Base-by-base conservation (phyloP, 2,888 invertebrate species). In the Cerceris rybyensis region DNA sequence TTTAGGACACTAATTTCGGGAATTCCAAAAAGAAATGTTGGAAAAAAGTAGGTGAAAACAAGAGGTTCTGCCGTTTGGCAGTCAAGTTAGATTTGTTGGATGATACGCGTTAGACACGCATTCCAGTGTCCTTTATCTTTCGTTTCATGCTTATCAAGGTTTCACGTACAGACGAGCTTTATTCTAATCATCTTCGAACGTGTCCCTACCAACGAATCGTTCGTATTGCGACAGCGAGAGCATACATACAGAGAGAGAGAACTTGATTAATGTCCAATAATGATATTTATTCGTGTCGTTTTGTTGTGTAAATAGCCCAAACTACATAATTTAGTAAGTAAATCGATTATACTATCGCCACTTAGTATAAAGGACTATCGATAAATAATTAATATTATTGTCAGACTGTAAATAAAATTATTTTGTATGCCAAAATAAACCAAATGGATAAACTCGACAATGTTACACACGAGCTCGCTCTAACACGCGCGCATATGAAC, bases 391-490 rank as follows among this genome's bases (percentile, higher is more conserved):
- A 86, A 85, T 87, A 88, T 87, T 87, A 88, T 87, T 85, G 85
- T 90, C 90, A 88, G 86, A 88, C 90, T 91, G 91, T 91, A 91
- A 87, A 91, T 91, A 91, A 91, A 88, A 91, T 91, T 91, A 91
- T 91, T 91, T 91, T 91, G 91, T 91, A 91, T 91, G 91, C 90
- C 90, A 91, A 91, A 91, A 91, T 89, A 90, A 89, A 91, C 91
- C 91, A 91, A 91, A 90, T 90, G 87, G 84, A 89, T 86, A 82
- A 79, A 41, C 70, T 81, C 75, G 73, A 80, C 16, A 78, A 13
- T 52, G 13, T 70, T 52, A 64, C 41, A 42, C 17, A 50, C 43
- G 61, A 61, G 0, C 70, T 17, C 46, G 49, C 28, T 73, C 55
- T 2, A n/a, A 52, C 39, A 58, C 43, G 83, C 50, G 65, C 54